Percentiles rank a stretch among this genome's conserved stretches.
These are phyloP conservation scores for Donacobius atricapilla DNA, from an alignment of 2,113 vertebrate genomes.

Conservation along the genomic window DNA sequence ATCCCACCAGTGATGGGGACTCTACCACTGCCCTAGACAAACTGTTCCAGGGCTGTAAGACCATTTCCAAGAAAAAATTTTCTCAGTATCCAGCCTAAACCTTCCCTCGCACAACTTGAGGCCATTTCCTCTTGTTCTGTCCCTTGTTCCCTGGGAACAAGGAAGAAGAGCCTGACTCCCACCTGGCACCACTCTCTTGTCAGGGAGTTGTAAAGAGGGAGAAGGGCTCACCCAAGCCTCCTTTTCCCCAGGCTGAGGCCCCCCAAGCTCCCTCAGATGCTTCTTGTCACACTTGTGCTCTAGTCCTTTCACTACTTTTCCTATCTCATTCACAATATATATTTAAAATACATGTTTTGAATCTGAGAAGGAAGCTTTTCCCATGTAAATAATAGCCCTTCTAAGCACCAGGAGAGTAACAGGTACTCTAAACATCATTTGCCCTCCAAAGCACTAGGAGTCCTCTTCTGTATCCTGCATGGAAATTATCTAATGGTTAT, in stretches of 20 bases:
- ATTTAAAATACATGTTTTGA: neutral
- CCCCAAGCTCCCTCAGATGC: neutral
- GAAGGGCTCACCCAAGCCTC: neutral
- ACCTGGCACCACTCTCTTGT: neutral
- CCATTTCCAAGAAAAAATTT: neutral
- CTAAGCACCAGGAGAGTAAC: neutral
- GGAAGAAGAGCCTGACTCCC: neutral
- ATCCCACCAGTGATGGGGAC: neutral
- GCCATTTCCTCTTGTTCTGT: neutral
- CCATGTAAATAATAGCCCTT: neutral
- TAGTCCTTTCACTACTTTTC: neutral
- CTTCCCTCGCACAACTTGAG: neutral
- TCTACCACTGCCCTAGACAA: neutral
- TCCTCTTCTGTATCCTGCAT: neutral
- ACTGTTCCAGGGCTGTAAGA: neutral
- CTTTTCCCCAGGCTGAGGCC: neutral
- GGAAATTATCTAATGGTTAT: neutral
- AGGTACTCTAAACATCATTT: neutral
- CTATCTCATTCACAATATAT: neutral
- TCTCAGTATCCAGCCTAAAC: neutral
- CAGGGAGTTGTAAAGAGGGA: neutral
- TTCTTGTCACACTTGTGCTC: neutral
- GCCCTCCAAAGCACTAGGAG: neutral
- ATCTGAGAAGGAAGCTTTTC: neutral
- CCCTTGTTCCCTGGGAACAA: neutral